A percentile compares a stretch with the other conserved stretches of the same genome.
Evolutionary conservation across 2,797 vertebrate genomes (phyloP).

Genomic region (Channallabes apus): DNA sequence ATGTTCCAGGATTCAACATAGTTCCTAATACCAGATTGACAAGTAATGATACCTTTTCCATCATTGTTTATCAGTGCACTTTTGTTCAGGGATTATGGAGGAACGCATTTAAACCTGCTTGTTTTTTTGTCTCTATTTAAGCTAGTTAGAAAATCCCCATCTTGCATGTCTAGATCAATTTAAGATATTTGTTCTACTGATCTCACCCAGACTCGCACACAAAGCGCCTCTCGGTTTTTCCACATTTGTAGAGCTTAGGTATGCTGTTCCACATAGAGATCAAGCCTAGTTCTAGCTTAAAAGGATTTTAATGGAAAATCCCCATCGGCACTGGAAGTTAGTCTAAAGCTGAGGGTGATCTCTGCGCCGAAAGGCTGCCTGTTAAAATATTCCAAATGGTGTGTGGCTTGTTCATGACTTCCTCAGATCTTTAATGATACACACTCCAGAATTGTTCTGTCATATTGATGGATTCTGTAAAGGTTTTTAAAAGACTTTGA

Average conservation of each 20-base stretch:
- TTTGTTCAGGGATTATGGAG: not conserved
- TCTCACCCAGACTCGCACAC: conserved; percentile 13
- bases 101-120: conserved; percentile 23
- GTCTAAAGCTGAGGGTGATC: not conserved
- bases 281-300: conserved; percentile 17
- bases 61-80: not conserved
- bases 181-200: conserved; percentile 30
- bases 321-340: not conserved
- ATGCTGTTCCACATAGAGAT: conserved; percentile 18
- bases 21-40: not conserved
- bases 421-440: conserved; percentile 31
- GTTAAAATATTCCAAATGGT: not conserved
- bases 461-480: conserved; percentile 10
- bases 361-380: not conserved
- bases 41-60: not conserved
- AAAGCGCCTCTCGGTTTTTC: conserved; percentile 5
- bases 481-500: not conserved
- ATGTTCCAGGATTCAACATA: not conserved
- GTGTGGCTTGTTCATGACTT: not conserved
- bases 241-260: conserved; percentile 25
- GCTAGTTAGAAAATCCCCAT: conserved; percentile 29
- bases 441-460: conserved; percentile 13
- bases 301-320: conserved; percentile 20
- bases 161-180: conserved; percentile 24
- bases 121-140: not conserved